Percentiles rank a stretch among this genome's conserved stretches.
Evolutionary conservation across 2,797 vertebrate genomes (phyloP).

Genomic region (Silurus lanzhouensis): DNA sequence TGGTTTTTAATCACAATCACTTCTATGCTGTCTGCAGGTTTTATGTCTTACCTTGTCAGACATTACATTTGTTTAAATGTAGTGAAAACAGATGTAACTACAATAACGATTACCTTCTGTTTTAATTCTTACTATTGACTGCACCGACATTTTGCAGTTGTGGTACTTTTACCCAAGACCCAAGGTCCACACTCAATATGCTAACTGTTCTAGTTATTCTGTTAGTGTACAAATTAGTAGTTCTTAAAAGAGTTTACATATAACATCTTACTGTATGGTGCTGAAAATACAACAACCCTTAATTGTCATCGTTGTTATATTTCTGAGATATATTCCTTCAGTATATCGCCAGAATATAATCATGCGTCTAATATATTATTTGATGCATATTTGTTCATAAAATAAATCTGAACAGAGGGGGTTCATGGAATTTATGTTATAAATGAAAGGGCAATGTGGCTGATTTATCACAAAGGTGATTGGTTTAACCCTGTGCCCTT

Average conservation of each 20-base stretch:
- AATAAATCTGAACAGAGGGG: neutral
- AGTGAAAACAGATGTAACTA: neutral
- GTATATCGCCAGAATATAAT: neutral
- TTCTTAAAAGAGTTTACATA: neutral
- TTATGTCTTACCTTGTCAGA: too few relatives aligned
- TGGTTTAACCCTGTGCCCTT: neutral
- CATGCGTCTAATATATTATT: neutral
- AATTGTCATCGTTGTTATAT: neutral
- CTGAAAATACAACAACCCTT: neutral
- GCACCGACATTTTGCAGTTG: neutral
- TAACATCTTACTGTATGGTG: too few relatives aligned
- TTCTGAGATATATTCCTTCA: neutral
- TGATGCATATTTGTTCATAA: neutral
- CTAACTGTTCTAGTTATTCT: neutral
- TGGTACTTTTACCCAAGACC: neutral
- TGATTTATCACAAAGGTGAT: neutral
- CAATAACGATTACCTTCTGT: neutral
- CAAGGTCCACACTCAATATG: neutral
- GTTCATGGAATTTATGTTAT: neutral
- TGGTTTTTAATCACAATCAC: neutral
- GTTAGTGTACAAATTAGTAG: neutral
- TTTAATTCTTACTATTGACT: neutral
- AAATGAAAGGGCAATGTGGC: neutral
- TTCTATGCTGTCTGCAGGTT: neutral
- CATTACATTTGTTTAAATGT: slow-evolving; percentile 1